These are phyloP conservation scores for Drosophila monieri DNA, from an alignment of 2,888 invertebrate genomes.

Conservation along the genomic window DNA sequence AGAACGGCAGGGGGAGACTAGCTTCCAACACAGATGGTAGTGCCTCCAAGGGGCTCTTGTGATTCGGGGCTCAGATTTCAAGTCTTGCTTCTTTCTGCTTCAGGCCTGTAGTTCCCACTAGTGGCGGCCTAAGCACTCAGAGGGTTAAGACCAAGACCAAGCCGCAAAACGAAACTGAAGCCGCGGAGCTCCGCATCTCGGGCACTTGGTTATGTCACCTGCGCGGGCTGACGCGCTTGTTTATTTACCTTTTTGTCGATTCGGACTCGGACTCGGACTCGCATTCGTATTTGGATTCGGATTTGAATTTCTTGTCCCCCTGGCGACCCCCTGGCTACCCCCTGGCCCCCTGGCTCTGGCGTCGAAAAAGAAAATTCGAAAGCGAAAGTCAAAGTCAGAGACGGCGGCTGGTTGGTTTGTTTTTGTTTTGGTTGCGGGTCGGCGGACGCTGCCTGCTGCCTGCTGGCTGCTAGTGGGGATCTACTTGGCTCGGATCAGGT, in stretches of 20 bases:
- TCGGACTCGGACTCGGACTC: conserved; percentile 66
- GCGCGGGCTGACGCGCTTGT: conserved; percentile 44
- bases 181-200: conserved; percentile 57
- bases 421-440: conserved; percentile 32
- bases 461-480: conserved; percentile 22
- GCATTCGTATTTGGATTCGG: conserved; percentile 29
- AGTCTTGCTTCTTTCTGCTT: too few species aligned
- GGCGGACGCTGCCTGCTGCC: conserved; percentile 26
- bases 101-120: too few species aligned
- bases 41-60: too few species aligned
- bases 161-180: conserved; percentile 23
- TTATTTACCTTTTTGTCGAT: conserved; percentile 69
- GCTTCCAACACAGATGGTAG: too few species aligned
- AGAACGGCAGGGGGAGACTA: neutral
- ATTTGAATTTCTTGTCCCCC: conserved; percentile 59
- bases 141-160: conserved; percentile 14
- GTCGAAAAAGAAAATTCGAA: conserved; percentile 74
- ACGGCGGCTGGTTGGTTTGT: conserved; percentile 23
- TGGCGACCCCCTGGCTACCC: conserved; percentile 17
- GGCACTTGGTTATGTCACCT: conserved; percentile 75
- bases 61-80: too few species aligned
- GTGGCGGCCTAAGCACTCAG: neutral
- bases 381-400: conserved; percentile 80
- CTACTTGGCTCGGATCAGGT: conserved; percentile 31
- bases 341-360: conserved; percentile 4